Base-by-base conservation (phyloP, 2,888 invertebrate species). In the Brachypalpus laphriformis region DNA sequence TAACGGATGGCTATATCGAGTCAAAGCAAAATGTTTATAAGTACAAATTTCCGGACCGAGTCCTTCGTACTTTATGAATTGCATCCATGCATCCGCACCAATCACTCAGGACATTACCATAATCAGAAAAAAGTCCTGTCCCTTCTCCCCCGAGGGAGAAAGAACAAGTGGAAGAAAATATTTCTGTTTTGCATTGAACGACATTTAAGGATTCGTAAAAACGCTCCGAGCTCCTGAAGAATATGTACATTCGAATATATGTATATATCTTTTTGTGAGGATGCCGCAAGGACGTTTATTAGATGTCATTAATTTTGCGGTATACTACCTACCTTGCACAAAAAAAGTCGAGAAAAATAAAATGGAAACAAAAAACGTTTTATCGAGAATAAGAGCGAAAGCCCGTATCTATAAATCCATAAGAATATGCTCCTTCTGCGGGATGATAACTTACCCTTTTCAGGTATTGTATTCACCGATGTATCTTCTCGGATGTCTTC, bases 401-500 rank as follows among this genome's bases (percentile, higher is more conserved):
- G 51, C 54, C 42, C 72, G 77, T 51, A 66, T 66, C 71, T 70
- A 80, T 66, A 81, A 71, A 75, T 81, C 47, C 25, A 59, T 45
- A 20, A 72, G 42, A 76, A 76, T 54, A 66, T 68, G 72, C 20
- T 63, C 42, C 31, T 72, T 68, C 20, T 42, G 66, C 11, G 63
- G 75, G 61, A 56, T 57, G 68, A 82, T 86, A 66, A 88, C 90
- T 90, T 89, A 92, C 92, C 91, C 89, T 92, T 92, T 82, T 92
- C 92, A 80, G 91, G 91, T 89, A 92, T 91, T 72, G 89, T 89
- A 88, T 91, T 92, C 87, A 90, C 89, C 77, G 89, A 89, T 86
- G 91, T 89, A 87, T 92, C 91, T 87, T 92, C 91, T 89, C 92
- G 90, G 88, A 92, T 92, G 87, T 92, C 91, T 83, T 92, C 91